Evolutionary conservation across 2,113 vertebrate genomes (phyloP).

Genomic region (Falcunculus frontatus): DNA sequence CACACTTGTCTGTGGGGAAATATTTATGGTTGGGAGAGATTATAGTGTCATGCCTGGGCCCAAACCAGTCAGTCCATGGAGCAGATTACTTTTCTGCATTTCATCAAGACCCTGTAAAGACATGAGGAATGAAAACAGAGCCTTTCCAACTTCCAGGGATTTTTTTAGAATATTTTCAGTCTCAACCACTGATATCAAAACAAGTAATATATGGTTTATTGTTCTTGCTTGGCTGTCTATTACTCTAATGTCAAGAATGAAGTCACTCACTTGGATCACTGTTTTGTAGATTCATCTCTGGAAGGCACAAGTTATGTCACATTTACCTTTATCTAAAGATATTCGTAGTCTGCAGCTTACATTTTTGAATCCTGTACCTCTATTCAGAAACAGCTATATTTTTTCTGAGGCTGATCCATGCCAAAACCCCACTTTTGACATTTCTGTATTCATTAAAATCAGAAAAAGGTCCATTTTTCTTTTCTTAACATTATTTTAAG

Average conservation of each 20-base stretch:
- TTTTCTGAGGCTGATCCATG: background rate
- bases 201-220: background rate
- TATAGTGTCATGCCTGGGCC: background rate
- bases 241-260: background rate
- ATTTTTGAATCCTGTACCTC: background rate
- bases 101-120: background rate
- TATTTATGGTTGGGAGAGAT: background rate
- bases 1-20: background rate
- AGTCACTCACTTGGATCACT: background rate
- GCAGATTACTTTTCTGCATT: background rate
- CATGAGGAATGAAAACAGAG: background rate
- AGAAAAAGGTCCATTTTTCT: background rate
- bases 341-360: background rate
- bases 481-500: background rate
- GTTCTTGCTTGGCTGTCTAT: background rate
- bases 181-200: background rate
- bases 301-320: background rate
- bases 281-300: background rate
- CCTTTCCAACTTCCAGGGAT: background rate
- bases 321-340: background rate
- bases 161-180: background rate
- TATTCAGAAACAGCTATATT: background rate
- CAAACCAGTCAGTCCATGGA: background rate
- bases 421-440: accelerated
- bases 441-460: background rate